Evolutionary conservation across 2,113 vertebrate genomes (phyloP).

Genomic region (Ornithorhynchus anatinus): DNA sequence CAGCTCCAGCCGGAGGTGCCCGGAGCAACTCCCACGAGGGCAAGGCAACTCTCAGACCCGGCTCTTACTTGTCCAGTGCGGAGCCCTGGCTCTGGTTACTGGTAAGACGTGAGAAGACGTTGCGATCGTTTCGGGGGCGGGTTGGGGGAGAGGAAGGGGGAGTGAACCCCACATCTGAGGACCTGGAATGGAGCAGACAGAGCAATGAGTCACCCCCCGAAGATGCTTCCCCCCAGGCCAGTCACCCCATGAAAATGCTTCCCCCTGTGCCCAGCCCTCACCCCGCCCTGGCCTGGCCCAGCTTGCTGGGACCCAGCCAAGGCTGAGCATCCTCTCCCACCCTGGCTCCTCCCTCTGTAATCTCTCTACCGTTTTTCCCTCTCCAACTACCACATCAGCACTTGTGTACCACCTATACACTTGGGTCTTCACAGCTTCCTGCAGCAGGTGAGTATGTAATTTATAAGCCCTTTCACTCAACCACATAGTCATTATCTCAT

Average conservation of each 20-base stretch:
- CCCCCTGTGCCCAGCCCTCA: background rate
- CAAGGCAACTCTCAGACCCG: background rate
- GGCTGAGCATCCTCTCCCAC: too few relatives aligned
- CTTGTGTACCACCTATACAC: too few relatives aligned
- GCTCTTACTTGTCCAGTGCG: slow-evolving; percentile 94
- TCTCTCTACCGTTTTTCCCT: too few relatives aligned
- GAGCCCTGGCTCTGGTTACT: slow-evolving; percentile 94
- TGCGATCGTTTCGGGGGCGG: slow-evolving; percentile 91
- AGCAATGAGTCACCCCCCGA: background rate
- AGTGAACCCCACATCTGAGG: slow-evolving; percentile 85
- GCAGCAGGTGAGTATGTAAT: too few relatives aligned
- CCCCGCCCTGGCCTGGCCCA: too few relatives aligned
- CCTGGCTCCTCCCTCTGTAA: too few relatives aligned
- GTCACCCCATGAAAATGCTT: background rate
- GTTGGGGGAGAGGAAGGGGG: slow-evolving; percentile 94
- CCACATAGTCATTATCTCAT: too few relatives aligned
- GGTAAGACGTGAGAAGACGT: slow-evolving; percentile 95
- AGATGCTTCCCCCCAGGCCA: background rate
- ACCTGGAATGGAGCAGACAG: slow-evolving; percentile 70
- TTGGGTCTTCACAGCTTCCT: too few relatives aligned
- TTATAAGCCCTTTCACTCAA: too few relatives aligned
- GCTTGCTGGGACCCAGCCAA: background rate
- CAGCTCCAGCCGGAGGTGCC: too few relatives aligned
- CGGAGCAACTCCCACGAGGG: too few relatives aligned
- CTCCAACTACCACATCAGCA: too few relatives aligned